These are phyloP conservation scores for Maccullochella peelii DNA, from an alignment of 2,113 vertebrate genomes.

Conservation along the genomic window DNA sequence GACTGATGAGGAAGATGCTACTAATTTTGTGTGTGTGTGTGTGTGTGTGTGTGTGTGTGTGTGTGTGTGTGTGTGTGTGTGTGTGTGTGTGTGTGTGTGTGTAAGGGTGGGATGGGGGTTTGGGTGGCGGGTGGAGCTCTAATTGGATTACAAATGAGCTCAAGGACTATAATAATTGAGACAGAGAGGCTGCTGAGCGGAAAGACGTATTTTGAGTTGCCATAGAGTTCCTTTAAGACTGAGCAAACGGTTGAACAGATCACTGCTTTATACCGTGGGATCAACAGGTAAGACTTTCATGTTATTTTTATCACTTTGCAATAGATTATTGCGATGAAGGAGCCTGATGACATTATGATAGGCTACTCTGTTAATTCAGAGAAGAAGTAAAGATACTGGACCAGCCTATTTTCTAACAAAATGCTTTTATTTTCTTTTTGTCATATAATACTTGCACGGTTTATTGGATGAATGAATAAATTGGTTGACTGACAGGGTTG, in stretches of 20 bases:
- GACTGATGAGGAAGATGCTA: neutral
- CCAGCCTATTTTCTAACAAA: neutral
- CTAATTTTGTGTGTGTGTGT: neutral
- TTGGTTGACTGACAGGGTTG: neutral
- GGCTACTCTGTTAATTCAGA: neutral
- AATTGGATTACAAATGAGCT: slow-evolving; percentile 50
- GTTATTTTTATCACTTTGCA: neutral
- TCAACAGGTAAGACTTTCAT: slow-evolving; percentile 44
- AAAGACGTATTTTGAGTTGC: slow-evolving; percentile 2
- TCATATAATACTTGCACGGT: neutral
- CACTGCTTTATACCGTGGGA: neutral
- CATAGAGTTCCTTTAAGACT: neutral
- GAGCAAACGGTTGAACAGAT: slow-evolving; percentile 3
- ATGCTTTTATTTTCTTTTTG: neutral
- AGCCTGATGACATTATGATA: neutral
- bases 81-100: slow-evolving; percentile 2
- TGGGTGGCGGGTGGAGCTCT: slow-evolving; percentile 40
- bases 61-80: slow-evolving; percentile 4
- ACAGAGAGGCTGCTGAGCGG: neutral
- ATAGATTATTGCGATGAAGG: neutral
- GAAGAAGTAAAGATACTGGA: neutral
- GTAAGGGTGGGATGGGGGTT: neutral
- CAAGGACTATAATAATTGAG: slow-evolving; percentile 40
- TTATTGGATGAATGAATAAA: neutral
- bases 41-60: slow-evolving; percentile 4